Conservation (phyloP, 2,797 vertebrate species). For the Poeciliopsis infans region DNA sequence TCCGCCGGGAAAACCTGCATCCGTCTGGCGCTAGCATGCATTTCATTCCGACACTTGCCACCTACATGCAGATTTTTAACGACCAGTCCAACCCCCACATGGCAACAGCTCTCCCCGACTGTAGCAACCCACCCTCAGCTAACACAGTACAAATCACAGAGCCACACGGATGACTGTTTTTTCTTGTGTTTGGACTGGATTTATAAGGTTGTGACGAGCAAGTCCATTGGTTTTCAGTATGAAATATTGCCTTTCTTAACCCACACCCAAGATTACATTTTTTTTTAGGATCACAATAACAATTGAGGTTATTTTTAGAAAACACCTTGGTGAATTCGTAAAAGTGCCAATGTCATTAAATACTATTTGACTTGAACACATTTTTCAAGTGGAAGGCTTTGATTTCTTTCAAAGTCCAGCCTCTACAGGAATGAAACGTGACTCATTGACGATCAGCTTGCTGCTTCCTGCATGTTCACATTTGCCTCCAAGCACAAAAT, state of each 20-base stretch:
- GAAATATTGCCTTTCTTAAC: background rate
- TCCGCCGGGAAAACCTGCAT: background rate
- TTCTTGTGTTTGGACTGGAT: background rate
- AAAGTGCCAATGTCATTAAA: background rate
- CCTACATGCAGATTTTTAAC: conserved; percentile 1
- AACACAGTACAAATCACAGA: background rate
- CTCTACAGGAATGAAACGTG: no score
- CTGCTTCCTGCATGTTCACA: background rate
- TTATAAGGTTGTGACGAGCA: no score
- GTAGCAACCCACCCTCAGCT: conserved; percentile 1
- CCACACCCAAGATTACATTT: background rate
- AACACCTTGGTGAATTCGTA: background rate
- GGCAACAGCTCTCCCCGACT: background rate
- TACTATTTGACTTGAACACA: no score
- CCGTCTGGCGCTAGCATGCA: background rate
- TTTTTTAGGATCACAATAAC: background rate
- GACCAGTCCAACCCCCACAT: background rate
- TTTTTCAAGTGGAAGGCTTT: background rate
- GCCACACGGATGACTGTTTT: background rate
- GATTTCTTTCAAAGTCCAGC: background rate
- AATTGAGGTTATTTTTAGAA: no score
- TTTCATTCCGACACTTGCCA: conserved; percentile 8
- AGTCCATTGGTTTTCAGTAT: background rate
- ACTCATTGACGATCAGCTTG: background rate
- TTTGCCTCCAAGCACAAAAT: background rate